Percentiles rank a stretch among this genome's conserved stretches.
Conservation (phyloP, 2,113 vertebrate genomes). For the Ctenodactylus gundi region DNA sequence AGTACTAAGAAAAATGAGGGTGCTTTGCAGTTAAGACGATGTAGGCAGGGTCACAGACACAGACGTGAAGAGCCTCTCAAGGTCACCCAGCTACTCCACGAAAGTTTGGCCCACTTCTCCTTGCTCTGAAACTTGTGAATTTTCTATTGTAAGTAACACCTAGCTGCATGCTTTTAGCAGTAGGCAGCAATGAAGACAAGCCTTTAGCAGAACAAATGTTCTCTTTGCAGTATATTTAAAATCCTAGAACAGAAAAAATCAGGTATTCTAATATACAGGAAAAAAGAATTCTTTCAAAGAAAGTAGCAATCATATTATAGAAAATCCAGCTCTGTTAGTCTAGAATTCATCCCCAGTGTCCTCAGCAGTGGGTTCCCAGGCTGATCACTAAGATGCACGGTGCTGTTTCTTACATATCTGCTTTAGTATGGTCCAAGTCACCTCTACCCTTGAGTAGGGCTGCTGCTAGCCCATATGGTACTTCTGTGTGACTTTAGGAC, state of each 20-base stretch:
- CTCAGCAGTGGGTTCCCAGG: background rate
- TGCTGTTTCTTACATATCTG: background rate
- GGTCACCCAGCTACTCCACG: background rate
- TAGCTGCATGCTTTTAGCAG: background rate
- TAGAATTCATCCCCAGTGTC: background rate
- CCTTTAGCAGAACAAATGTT: background rate
- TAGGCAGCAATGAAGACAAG: background rate
- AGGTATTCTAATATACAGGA: background rate
- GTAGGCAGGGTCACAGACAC: accelerated
- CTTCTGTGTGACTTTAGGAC: background rate
- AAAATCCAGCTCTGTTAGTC: background rate
- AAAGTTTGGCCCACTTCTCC: background rate
- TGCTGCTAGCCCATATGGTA: background rate
- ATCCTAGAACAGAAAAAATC: background rate
- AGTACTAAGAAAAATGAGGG: background rate
- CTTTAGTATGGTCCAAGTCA: background rate
- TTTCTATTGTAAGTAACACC: background rate
- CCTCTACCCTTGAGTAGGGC: background rate
- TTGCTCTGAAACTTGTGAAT: background rate
- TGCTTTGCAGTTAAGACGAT: background rate
- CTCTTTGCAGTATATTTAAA: constrained; percentile 4
- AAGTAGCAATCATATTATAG: background rate
- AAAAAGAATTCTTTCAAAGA: background rate
- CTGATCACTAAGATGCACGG: background rate
- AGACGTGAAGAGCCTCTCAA: background rate